Evolutionary conservation across 2,113 vertebrate species (phyloP).

Genomic region (Coturnix japonica): DNA sequence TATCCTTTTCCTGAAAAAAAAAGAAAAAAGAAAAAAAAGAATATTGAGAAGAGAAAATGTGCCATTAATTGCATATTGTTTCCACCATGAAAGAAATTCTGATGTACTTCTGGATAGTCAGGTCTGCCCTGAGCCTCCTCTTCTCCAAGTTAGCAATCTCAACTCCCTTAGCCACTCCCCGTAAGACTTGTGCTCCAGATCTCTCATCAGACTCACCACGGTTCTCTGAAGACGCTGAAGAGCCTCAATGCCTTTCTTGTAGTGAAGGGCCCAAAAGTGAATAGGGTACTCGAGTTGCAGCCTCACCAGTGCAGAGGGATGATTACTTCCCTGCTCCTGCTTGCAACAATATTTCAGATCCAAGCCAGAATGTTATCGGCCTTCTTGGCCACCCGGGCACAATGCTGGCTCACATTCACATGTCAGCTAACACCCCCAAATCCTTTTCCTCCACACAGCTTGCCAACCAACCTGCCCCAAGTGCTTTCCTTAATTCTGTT

Average conservation of each 20-base stretch:
- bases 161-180: neutral
- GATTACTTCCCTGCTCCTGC: neutral
- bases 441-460: neutral
- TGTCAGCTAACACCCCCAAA: neutral
- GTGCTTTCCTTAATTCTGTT: neutral
- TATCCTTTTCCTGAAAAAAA: neutral
- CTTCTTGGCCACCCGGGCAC: no score
- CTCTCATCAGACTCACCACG: neutral
- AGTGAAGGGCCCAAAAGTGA: neutral
- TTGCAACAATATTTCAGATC: neutral
- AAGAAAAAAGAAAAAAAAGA: neutral
- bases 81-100: neutral
- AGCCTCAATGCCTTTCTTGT: neutral
- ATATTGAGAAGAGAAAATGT: neutral
- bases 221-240: neutral
- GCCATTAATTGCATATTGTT: neutral
- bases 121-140: neutral
- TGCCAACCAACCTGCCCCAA: neutral
- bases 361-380: no score
- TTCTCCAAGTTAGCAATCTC: neutral
- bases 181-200: no score
- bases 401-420: neutral
- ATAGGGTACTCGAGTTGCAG: neutral
- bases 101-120: neutral
- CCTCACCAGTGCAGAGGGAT: neutral